Evolutionary conservation across 2,113 vertebrate species (phyloP).

Genomic region (Camelus dromedarius): DNA sequence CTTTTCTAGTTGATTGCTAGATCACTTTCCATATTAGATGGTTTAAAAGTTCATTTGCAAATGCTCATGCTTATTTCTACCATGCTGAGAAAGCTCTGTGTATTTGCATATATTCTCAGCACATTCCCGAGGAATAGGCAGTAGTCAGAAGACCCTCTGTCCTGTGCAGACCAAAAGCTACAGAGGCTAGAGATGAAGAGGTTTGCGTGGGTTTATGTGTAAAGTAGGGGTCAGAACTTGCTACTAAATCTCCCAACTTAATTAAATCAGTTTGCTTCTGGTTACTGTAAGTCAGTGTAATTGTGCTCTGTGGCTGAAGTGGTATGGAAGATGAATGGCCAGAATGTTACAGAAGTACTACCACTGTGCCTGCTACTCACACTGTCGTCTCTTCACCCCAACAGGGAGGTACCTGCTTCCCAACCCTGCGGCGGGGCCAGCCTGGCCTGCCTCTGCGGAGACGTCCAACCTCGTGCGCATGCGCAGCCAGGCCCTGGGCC

Average conservation of each 20-base stretch:
- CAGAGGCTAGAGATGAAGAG: not conserved
- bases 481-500: constrained; percentile 93
- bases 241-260: not conserved
- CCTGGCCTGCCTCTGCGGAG: constrained; percentile 87
- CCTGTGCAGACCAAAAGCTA: not conserved
- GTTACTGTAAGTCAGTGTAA: not conserved
- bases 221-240: not conserved
- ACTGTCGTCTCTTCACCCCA: constrained; percentile 51
- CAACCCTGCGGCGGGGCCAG: constrained; percentile 85
- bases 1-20: not conserved
- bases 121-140: not conserved
- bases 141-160: not conserved
- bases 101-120: not conserved
- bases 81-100: not conserved
- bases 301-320: not conserved
- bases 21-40: not conserved
- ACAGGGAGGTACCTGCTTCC: constrained; percentile 96
- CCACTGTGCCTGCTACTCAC: not conserved
- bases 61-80: not conserved
- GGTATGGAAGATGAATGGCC: not conserved
- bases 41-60: not conserved
- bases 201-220: not conserved
- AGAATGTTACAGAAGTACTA: not conserved
- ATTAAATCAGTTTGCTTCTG: not conserved
- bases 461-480: constrained; percentile 95